Base-by-base conservation (phyloP, 2,113 vertebrate genomes). In the Ophiodon elongatus region DNA sequence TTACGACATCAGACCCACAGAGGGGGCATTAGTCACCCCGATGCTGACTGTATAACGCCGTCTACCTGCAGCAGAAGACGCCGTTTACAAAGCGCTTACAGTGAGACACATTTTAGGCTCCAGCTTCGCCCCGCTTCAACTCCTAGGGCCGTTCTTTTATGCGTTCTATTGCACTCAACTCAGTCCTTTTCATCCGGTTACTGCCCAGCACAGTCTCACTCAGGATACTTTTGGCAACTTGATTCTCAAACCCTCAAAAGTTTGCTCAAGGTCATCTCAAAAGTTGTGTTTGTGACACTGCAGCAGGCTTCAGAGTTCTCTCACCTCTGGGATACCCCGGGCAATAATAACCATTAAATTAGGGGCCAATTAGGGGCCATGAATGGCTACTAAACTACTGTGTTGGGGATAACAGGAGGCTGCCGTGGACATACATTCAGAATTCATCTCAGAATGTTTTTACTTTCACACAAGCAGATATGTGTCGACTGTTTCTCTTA, bases 341-440 rank as follows among this genome's bases (percentile, higher is more conserved):
- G 68, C 63, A 62, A 56, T 29, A 4, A 56, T 1, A 25, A 29
- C 3, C 52, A 47, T 52, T 52, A 29, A 52, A 85, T 64, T 25
- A 79, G 33, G 62, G 73, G 33, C 70, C n/a, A 33, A 54, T 31
- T 5, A 63, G 2, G 25, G 56, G 56, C n/a, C 54, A 56, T 73
- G 80, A 83, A 66, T 2, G 63, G 85, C 56, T 13, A 17, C 19
- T 8, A 47, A 68, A 65, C 59, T 41, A n/a, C 43, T 72, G 11
- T 37, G 57, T 43, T 78, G 45, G 39, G 37, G 43, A 11, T 19
- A 37, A 29, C 27, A 62, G 62, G 62, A 41, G 37, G 54, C 29
- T 43, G 60, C 31, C 72, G 39, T 29, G 25, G 9, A 65, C 39
- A 25, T 45, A 29, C 39, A 35, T 7, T 33, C 29, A 65, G 3